phyloP scores from a whole-genome alignment of 2,888 invertebrate genomes.

The Melinopterus prodromus region DNA sequence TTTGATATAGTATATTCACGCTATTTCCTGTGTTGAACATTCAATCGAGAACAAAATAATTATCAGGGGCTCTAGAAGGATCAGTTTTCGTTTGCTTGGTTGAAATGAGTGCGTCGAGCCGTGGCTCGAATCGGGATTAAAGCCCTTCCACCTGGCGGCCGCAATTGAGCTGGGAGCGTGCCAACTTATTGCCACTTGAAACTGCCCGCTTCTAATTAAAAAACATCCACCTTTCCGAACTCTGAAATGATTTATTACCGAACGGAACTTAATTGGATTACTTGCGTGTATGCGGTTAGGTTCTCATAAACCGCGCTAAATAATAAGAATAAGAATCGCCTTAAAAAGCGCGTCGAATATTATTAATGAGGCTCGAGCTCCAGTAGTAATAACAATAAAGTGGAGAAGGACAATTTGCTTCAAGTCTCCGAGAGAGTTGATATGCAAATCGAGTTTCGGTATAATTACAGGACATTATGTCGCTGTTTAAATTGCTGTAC shows the following conservation, averaged over 20 bases:
- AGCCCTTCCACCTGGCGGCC: background rate
- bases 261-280: slow-evolving; percentile 36
- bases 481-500: background rate
- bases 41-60: background rate
- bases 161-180: slow-evolving; percentile 30
- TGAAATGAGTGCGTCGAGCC: no score
- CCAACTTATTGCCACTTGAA: slow-evolving; percentile 40
- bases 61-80: background rate
- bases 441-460: background rate
- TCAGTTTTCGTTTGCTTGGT: background rate
- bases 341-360: background rate
- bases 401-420: background rate
- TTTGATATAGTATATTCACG: no score
- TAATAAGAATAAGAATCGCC: background rate
- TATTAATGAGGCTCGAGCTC: background rate
- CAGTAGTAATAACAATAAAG: background rate
- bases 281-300: background rate
- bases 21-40: no score
- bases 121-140: background rate
- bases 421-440: background rate
- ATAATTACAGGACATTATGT: background rate
- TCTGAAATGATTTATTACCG: slow-evolving; percentile 36
- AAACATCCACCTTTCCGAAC: slow-evolving; percentile 38
- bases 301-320: background rate
- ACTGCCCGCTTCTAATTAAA: slow-evolving; percentile 38